phyloP scores from a whole-genome alignment of 2,797 vertebrate species.

The Podarcis siculus region DNA sequence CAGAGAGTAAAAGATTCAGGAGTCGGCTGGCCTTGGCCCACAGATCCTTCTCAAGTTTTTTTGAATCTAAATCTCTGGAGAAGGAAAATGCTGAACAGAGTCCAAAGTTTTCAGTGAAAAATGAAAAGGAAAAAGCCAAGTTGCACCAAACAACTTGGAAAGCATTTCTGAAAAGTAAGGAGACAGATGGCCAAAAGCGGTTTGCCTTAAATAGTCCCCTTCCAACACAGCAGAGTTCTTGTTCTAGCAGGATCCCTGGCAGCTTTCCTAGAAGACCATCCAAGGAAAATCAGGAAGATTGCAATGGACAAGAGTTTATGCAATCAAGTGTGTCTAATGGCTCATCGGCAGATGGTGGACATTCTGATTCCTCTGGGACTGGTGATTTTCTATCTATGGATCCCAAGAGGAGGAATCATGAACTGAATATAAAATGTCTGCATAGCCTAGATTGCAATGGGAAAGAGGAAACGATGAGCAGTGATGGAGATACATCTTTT shows the following conservation, averaged over 20 bases:
- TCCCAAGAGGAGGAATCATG: constrained; percentile 72
- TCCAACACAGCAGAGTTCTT: constrained; percentile 47
- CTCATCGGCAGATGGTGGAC: constrained; percentile 41
- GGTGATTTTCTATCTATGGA: constrained; percentile 63
- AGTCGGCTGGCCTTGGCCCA: constrained; percentile 86
- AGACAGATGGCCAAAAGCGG: constrained; percentile 76
- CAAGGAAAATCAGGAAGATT: constrained; percentile 55
- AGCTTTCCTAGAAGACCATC: constrained; percentile 46
- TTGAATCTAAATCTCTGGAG: constrained; percentile 83
- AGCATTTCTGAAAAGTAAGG: constrained; percentile 80
- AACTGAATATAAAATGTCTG: constrained; percentile 61
- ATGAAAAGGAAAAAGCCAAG: constrained; percentile 75
- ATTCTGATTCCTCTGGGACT: constrained; percentile 59
- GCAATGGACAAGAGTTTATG: constrained; percentile 25
- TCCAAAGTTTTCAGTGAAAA: constrained; percentile 59
- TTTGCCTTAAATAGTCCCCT: constrained; percentile 61
- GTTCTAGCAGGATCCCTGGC: constrained; percentile 22
- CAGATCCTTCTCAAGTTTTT: constrained; percentile 87
- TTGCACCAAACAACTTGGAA: constrained; percentile 79
- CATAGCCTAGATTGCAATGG: constrained; percentile 51
- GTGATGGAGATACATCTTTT: constrained; percentile 63
- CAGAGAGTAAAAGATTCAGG: constrained; percentile 83
- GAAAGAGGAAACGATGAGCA: constrained; percentile 57
- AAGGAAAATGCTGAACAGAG: constrained; percentile 75
- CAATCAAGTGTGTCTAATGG: constrained; percentile 52